phyloP scores from a whole-genome alignment of 2,797 vertebrate genomes.

The Taenioides sp. region DNA sequence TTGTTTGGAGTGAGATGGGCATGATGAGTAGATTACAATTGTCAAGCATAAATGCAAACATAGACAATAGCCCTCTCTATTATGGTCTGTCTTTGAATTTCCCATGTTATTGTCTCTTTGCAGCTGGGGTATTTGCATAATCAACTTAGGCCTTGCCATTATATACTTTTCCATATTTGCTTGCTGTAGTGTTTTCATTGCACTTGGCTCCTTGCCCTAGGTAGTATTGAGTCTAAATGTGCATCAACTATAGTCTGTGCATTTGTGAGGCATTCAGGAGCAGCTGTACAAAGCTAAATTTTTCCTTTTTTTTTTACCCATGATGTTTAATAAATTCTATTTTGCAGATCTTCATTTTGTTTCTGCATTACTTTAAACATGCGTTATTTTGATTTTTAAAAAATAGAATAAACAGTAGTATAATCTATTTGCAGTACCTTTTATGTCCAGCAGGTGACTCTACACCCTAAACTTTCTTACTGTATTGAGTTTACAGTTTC shows the following conservation, averaged over 20 bases:
- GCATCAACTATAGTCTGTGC: constrained; percentile 37
- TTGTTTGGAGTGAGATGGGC: constrained; percentile 64
- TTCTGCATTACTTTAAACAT: background rate
- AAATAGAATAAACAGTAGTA: background rate
- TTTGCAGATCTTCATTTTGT: background rate
- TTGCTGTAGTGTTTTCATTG: constrained; percentile 60
- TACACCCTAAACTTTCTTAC: constrained; percentile 51
- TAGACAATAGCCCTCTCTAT: constrained; percentile 62
- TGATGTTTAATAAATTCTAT: background rate
- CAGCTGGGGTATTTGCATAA: constrained; percentile 77
- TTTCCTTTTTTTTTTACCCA: constrained; percentile 2
- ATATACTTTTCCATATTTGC: constrained; percentile 60
- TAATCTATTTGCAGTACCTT: constrained; percentile 36
- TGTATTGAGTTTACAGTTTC: background rate
- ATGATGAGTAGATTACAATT: constrained; percentile 74
- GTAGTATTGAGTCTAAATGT: constrained; percentile 39
- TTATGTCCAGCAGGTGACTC: constrained; percentile 61
- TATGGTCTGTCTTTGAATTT: constrained; percentile 72
- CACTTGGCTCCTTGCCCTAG: constrained; percentile 63
- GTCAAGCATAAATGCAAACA: constrained; percentile 73
- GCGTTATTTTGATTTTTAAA: background rate
- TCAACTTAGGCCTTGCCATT: constrained; percentile 64
- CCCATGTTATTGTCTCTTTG: constrained; percentile 70
- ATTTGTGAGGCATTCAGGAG: constrained; percentile 38
- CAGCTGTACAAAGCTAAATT: constrained; percentile 25